Base-by-base conservation (phyloP, 2,888 invertebrate genomes). In the Drosophila eohydei region DNA sequence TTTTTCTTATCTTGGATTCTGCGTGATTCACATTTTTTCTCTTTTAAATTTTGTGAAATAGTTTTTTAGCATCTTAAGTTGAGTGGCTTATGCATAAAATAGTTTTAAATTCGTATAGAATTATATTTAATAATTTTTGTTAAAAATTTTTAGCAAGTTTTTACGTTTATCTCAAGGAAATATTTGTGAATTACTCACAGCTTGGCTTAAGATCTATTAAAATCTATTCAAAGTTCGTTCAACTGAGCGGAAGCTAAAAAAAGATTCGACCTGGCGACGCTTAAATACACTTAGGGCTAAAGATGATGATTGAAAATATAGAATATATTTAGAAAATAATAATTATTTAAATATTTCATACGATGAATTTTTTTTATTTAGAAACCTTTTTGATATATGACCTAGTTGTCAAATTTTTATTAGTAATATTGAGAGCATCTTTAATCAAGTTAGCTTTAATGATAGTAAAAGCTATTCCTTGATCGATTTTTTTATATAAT, bases 1-100 rank as follows among this genome's bases (percentile, higher is more conserved):
- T n/a, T 34, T 55, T 60, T 66, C 66, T 52, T 72, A 40, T 7
- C 16, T 21, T 11, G 4, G 26, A 11, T 12, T 7, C 14, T 8
- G 5, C 1, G 36, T 58, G 38, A 58, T 38, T 58, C 58, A 48
- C 2, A 32, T 30, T 26, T 28, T 11, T 12, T 46, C n/a, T 8
- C 5, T 44, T 48, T 9, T 3, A 0, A 34, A 26, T 21, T 34
- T 56, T 32, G 43, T 11, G 44, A 58, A 58, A 46, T 58, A 46
- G 26, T 34, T 55, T 57, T 58, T 38, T 16, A 26, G 0, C n/a
- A 6, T 34, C 26, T 36, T 14, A 28, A 5, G 1, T 28, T 16
- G 14, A 32, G 43, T 34, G 26, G 32, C 43, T 43, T 28, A 57
- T 9, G 11, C 32, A 32, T 4, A 26, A 58, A 26, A 58, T 44